A percentile compares a stretch with the other conserved stretches of the same genome.
phyloP scores from a whole-genome alignment of 2,797 vertebrate genomes.

The Ibycter americanus region DNA sequence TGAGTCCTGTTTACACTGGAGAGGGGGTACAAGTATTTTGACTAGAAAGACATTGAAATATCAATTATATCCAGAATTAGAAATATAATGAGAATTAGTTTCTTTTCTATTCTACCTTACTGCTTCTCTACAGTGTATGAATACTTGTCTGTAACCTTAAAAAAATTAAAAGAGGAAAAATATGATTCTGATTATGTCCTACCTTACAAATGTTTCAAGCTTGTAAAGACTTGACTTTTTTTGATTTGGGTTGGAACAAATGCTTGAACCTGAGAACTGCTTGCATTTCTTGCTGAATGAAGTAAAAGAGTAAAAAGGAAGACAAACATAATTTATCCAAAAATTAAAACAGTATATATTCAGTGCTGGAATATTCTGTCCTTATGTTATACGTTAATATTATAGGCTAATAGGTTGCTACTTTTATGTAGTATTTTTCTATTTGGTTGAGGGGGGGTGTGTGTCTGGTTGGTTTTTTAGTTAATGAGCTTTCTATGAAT shows the following conservation, averaged over 20 bases:
- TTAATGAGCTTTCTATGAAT: not conserved
- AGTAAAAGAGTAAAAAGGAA: not conserved
- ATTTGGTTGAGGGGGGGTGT: not conserved
- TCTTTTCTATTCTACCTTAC: not conserved
- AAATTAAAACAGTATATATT: not conserved
- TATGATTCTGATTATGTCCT: not conserved
- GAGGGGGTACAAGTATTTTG: not conserved
- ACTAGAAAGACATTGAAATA: not conserved
- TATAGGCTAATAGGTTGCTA: not conserved
- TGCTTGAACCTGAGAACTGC: not conserved
- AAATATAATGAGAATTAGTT: not conserved
- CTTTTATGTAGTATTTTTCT: not conserved
- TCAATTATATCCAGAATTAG: not conserved
- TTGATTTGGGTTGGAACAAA: not conserved
- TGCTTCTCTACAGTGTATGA: not conserved
- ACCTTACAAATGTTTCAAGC: not conserved
- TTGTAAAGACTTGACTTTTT: not conserved
- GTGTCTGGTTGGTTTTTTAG: not conserved
- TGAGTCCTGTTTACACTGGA: not conserved
- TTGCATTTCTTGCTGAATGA: not conserved
- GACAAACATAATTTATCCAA: not conserved
- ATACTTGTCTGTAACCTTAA: not conserved
- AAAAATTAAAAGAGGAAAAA: fast-evolving
- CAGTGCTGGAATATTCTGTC: not conserved
- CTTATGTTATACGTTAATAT: not conserved